These are phyloP conservation scores for Microchrysa polita DNA, from an alignment of 2,888 invertebrate genomes.

Conservation along the genomic window DNA sequence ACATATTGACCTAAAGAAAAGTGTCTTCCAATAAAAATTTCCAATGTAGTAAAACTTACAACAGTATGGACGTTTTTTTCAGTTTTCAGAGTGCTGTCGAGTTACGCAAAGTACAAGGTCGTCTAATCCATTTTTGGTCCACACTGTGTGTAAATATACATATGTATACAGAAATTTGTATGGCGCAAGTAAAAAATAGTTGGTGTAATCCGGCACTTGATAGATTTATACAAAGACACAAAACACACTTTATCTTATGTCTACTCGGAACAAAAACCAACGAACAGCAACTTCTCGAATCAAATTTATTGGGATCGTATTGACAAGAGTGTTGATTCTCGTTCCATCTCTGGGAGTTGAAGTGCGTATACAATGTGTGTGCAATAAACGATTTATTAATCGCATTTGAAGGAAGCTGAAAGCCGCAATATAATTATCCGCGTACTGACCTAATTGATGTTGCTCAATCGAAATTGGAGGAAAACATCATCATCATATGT, in stretches of 20 bases:
- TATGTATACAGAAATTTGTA: no score
- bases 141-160: no score
- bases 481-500: slow-evolving; percentile 19
- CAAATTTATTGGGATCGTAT: slow-evolving; percentile 25
- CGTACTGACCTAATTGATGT: slow-evolving; percentile 41
- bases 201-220: no score
- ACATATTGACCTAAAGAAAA: slow-evolving; percentile 5
- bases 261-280: no score
- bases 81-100: slow-evolving; percentile 1
- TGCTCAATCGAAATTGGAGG: slow-evolving; percentile 29
- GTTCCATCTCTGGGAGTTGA: no score
- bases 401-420: slow-evolving; percentile 34
- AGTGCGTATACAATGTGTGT: no score
- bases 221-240: no score
- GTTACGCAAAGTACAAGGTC: not conserved
- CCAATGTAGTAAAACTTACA: not conserved
- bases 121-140: not conserved
- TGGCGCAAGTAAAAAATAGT: no score
- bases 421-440: slow-evolving; percentile 35
- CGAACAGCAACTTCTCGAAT: not conserved
- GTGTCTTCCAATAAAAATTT: not conserved
- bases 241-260: not conserved
- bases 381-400: slow-evolving; percentile 36
- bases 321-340: slow-evolving; percentile 19
- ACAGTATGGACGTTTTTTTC: no score